phyloP scores from a whole-genome alignment of 1,140 invertebrate genomes.

The Zaprionus vittiger region DNA sequence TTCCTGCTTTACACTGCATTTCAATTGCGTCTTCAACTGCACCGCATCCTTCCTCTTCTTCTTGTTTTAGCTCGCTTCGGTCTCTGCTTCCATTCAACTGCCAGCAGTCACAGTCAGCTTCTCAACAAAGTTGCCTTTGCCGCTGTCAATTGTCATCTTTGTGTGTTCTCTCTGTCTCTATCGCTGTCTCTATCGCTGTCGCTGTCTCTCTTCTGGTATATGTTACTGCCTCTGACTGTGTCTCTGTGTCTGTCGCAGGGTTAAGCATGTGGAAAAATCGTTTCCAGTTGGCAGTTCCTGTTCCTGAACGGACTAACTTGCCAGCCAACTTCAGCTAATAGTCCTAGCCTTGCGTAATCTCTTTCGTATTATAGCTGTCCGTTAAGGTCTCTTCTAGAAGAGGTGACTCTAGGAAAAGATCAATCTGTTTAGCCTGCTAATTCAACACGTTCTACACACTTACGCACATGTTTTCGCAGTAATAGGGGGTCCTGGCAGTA shows the following conservation, averaged over 20 bases:
- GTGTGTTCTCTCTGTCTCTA: conserved; percentile 22
- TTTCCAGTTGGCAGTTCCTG: conserved; percentile 79
- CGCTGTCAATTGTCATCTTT: conserved; percentile 74
- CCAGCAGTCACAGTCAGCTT: background rate
- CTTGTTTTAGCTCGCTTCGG: background rate
- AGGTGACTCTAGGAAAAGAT: background rate
- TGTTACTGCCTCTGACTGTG: background rate
- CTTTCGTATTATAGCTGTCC: background rate
- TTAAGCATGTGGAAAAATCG: conserved; percentile 79
- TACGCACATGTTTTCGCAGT: too few relatives aligned
- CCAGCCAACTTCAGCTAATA: background rate
- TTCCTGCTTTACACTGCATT: background rate
- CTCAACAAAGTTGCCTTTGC: conserved; percentile 30
- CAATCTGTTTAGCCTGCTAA: too few relatives aligned
- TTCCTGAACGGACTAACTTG: conserved; percentile 20
- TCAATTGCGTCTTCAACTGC: background rate
- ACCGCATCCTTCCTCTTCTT: background rate
- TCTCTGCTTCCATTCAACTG: background rate
- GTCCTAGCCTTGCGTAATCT: background rate
- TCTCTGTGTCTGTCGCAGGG: conserved; percentile 29
- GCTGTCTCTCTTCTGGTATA: background rate
- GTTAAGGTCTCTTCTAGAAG: background rate
- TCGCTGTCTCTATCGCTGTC: conserved; percentile 21
- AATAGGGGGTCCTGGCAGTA: too few relatives aligned
- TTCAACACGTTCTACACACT: too few relatives aligned